Evolutionary conservation across 2,888 invertebrate species (phyloP), one percentile per base, ranked within the genome.

Genomic region (Patella ulyssiponensis): DNA sequence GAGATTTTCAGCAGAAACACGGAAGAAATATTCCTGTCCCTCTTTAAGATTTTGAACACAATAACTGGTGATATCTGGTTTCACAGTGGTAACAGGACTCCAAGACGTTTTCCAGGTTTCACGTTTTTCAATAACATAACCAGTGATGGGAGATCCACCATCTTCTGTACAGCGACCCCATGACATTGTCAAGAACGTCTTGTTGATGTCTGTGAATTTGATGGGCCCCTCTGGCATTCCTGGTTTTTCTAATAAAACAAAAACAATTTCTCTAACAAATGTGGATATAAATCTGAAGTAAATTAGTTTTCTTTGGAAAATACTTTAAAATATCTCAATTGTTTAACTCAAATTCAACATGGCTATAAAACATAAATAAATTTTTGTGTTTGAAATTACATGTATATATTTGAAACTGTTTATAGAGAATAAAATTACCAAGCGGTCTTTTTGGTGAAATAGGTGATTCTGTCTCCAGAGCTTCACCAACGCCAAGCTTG

Each of bases 31-130:
- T 71, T 90, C 90, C 71, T 98, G 84, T 51, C 84, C 85, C 58
- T 86, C 87, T 70, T 85, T 85, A 71, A 92, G 86, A 74, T 90
- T 87, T 73, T 87, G 88, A 1, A 87, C 89, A 58, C 84, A 82
- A 85, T 87, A 90, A 7, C 85, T 83, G 72, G 87, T 87, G 75
- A 88, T 84, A 76, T 85, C 84, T 17, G 88, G 81, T 91, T 97
- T 97, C 95, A 98, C 97, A 88, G 96, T 96, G 91, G 96, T 95
- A 82, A 98, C 97, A 78, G 96, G 94, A 90, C 97, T 93, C 88
- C 89, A 90, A 80, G 97, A 95, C 33, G 86, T 82, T 73, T 85
- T 87, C 73, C 84, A 85, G 9, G 82, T 83, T 58, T 90, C 89
- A 23, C 87, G 85, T 76, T 87, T 87, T 79, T 92, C 91, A 11